Percentiles rank a stretch among this genome's conserved stretches.
Conservation (phyloP, 2,888 invertebrate species). For the Lagria hirta region DNA sequence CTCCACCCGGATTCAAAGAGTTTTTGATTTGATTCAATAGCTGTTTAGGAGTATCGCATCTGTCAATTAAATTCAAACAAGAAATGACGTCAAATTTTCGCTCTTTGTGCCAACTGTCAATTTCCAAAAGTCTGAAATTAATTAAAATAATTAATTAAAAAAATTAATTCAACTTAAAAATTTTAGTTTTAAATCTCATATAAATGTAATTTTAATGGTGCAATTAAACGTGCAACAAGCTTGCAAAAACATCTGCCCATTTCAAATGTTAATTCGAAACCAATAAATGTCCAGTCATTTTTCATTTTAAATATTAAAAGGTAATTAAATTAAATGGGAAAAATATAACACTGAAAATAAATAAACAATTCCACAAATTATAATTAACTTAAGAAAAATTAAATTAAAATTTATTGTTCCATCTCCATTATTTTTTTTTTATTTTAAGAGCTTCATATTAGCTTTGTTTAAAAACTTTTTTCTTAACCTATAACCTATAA, state of each 20-base stretch:
- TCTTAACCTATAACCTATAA: too few species aligned
- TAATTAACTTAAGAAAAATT: too few species aligned
- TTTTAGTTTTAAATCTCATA: conserved; percentile 4
- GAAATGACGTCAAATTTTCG: conserved; percentile 75
- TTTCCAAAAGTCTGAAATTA: conserved; percentile 65
- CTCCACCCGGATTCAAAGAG: conserved; percentile 72
- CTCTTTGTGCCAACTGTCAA: conserved; percentile 64
- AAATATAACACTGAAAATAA: too few species aligned
- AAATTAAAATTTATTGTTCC: too few species aligned
- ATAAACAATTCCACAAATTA: too few species aligned
- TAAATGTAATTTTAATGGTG: too few species aligned
- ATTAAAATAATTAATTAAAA: conserved; percentile 1
- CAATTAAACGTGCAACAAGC: conserved; percentile 2
- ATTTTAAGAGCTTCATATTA: too few species aligned
- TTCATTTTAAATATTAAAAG: conserved; percentile 6
- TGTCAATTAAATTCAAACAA: conserved; percentile 91
- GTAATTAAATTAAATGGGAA: conserved; percentile 13
- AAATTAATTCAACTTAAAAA: too few species aligned
- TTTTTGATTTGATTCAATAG: conserved; percentile 74
- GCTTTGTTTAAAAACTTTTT: too few species aligned
- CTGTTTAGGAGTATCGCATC: conserved; percentile 82
- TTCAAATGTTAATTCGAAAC: conserved; percentile 7
- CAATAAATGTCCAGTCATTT: conserved; percentile 13
- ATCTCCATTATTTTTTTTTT: too few species aligned
- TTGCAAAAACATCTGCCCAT: conserved; percentile 7